Percentiles rank a stretch among this genome's conserved stretches.
phyloP scores from a whole-genome alignment of 1,140 invertebrate genomes.

The Lamellibrachia luymesi region DNA sequence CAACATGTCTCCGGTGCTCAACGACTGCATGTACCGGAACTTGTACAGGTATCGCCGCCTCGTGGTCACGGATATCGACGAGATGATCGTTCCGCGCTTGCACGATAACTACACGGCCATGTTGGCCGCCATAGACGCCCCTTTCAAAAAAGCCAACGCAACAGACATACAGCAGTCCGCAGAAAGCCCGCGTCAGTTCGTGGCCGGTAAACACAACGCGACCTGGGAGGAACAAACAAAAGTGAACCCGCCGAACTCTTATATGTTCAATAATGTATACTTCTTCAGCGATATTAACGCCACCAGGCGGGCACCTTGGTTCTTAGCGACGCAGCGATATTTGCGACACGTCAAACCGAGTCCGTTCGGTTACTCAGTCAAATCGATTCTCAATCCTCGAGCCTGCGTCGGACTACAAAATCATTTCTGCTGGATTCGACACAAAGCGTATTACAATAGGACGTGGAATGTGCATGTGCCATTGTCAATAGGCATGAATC shows the following conservation, averaged over 20 bases:
- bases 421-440: constrained; percentile 15
- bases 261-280: constrained; percentile 18
- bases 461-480: background rate
- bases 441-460: background rate
- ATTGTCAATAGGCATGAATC: constrained; percentile 3
- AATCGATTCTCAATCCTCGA: constrained; percentile 9
- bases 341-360: constrained; percentile 16
- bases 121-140: background rate
- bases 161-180: background rate
- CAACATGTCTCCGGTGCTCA: constrained; percentile 27
- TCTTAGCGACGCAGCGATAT: constrained; percentile 11
- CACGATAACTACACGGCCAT: constrained; percentile 16
- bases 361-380: constrained; percentile 6
- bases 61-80: constrained; percentile 30
- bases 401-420: constrained; percentile 21
- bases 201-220: background rate
- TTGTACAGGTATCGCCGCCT: constrained; percentile 27
- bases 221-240: background rate
- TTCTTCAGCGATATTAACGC: constrained; percentile 16
- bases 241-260: background rate
- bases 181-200: background rate
- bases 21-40: constrained; percentile 33
- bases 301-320: constrained; percentile 10
- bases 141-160: background rate
- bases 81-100: constrained; percentile 33